Percentiles rank a stretch among this genome's conserved stretches.
phyloP scores from a whole-genome alignment of 2,113 vertebrate genomes.

The Pterocles orientalis region DNA sequence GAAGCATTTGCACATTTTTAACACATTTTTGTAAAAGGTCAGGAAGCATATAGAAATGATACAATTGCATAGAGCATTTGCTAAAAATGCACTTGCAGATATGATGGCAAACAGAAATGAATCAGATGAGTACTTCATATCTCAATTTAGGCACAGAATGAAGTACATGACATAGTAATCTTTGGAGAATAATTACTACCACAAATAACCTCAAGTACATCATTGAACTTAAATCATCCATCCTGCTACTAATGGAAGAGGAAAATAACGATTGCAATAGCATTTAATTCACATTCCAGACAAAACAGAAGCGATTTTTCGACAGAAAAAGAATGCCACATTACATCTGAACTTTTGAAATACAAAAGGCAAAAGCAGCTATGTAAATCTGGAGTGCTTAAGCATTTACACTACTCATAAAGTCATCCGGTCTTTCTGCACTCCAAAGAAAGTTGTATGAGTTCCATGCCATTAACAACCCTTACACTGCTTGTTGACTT shows the following conservation, averaged over 20 bases:
- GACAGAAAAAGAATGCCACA: not conserved
- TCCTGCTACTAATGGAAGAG: slow-evolving; percentile 1
- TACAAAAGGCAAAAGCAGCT: not conserved
- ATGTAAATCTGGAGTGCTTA: not conserved
- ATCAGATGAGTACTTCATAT: not conserved
- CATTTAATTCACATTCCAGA: slow-evolving; percentile 7
- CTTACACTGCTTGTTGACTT: not conserved
- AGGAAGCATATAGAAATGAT: not conserved
- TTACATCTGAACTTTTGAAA: not conserved
- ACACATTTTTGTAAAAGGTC: not conserved
- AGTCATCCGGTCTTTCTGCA: not conserved
- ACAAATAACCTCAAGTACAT: slow-evolving; percentile 14
- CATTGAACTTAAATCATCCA: not conserved
- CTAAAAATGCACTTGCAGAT: not conserved
- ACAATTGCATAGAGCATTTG: not conserved
- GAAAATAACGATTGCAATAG: slow-evolving; percentile 12
- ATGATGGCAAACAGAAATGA: not conserved
- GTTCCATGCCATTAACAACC: not conserved
- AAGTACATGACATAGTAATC: not conserved
- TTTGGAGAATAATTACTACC: slow-evolving; percentile 35
- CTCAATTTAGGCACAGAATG: not conserved
- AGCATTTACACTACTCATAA: not conserved
- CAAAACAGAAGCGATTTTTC: not conserved
- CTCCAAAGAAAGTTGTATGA: not conserved
- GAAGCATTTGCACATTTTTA: not conserved